A percentile compares a stretch with the other conserved stretches of the same genome.
These are phyloP conservation scores for Poecilia gillii DNA, from an alignment of 2,797 vertebrate genomes.

Conservation along the genomic window DNA sequence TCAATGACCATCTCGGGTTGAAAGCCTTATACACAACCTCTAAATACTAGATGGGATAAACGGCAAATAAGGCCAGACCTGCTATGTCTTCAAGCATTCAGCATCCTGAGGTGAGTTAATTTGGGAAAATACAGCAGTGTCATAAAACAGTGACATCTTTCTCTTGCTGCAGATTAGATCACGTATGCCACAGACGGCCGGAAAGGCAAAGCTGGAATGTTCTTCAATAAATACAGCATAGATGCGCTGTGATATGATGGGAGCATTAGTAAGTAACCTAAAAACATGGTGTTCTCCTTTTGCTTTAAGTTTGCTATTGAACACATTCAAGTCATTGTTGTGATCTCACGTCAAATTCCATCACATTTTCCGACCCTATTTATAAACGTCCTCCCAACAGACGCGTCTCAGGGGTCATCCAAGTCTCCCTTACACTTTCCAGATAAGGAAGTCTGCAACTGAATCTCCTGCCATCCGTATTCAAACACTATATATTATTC, in stretches of 20 bases:
- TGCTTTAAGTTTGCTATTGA: background rate
- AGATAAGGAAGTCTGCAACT: constrained; percentile 3
- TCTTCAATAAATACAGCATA: background rate
- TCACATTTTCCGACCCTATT: background rate
- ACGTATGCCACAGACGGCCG: background rate
- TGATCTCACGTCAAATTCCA: background rate
- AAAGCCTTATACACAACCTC: background rate
- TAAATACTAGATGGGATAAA: background rate
- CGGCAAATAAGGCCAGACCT: background rate
- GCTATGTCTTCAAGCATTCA: background rate
- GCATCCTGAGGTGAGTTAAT: background rate
- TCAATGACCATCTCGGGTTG: background rate
- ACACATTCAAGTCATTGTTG: background rate
- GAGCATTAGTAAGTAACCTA: background rate
- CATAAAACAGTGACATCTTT: background rate
- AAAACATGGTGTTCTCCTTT: background rate
- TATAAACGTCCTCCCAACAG: background rate
- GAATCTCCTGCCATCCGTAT: background rate
- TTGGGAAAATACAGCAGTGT: background rate
- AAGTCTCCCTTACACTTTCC: background rate
- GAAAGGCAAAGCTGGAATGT: background rate
- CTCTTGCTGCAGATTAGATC: background rate
- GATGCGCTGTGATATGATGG: background rate
- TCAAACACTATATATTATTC: background rate
- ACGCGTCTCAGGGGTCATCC: background rate